Evolutionary conservation across 2,888 invertebrate genomes (phyloP).

Genomic region (Embidobia sp.): DNA sequence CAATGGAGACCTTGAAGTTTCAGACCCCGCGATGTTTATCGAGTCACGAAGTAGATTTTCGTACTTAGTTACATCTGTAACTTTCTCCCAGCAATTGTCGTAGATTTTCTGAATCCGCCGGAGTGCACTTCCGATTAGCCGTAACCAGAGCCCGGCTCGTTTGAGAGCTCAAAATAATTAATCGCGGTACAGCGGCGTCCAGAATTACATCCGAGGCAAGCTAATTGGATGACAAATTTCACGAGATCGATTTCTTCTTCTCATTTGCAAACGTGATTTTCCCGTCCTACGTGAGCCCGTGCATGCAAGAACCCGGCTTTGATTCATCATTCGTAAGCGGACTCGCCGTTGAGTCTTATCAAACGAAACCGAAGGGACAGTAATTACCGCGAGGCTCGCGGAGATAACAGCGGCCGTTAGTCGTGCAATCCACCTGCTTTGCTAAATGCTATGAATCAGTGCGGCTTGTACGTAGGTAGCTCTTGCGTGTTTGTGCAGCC

Average conservation of each 20-base stretch:
- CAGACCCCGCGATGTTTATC: conserved; percentile 59
- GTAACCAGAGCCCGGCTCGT: conserved; percentile 1
- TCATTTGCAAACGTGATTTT: conserved; percentile 24
- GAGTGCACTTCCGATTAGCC: conserved; percentile 37
- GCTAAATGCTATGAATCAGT: conserved; percentile 64
- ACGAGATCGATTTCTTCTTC: conserved; percentile 6
- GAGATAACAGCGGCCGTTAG: conserved; percentile 72
- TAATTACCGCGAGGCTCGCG: conserved; percentile 70
- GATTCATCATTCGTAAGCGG: conserved; percentile 16
- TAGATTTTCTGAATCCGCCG: conserved; percentile 23
- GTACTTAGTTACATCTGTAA: conserved; percentile 48
- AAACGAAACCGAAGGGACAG: conserved; percentile 68
- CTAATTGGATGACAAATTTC: conserved; percentile 54
- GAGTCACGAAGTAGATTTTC: conserved; percentile 60
- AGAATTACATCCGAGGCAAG: neutral
- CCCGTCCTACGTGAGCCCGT: neutral
- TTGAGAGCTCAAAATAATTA: neutral
- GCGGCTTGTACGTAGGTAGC: conserved; percentile 59
- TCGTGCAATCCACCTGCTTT: conserved; percentile 71
- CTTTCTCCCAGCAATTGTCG: conserved; percentile 44
- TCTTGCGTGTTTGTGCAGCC: conserved; percentile 62
- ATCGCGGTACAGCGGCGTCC: too few species aligned
- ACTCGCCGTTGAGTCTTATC: conserved; percentile 36
- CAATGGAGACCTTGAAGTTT: conserved; percentile 59
- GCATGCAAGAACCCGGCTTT: neutral